Evolutionary conservation across 2,888 invertebrate genomes (phyloP).

Genomic region (Odontomyia ornata): DNA sequence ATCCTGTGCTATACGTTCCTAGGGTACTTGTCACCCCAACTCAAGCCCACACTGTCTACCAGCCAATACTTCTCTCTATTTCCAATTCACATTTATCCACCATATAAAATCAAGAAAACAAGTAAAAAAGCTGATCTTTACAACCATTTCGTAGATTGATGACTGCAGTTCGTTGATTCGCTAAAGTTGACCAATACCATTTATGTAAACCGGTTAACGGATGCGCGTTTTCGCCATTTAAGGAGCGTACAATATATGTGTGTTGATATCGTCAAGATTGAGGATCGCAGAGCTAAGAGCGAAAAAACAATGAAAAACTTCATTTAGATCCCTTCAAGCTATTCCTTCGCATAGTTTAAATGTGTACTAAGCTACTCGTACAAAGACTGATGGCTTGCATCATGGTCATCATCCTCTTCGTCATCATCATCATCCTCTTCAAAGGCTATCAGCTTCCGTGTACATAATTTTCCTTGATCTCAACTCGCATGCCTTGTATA

Average conservation of each 20-base stretch:
- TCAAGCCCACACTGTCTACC: too few species aligned
- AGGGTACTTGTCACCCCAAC: too few species aligned
- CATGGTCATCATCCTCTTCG: background rate
- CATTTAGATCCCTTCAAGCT: slow-evolving; percentile 7
- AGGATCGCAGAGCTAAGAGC: too few species aligned
- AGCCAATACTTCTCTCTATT: background rate
- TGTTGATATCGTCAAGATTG: too few species aligned
- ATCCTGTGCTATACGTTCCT: too few species aligned
- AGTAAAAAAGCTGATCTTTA: background rate
- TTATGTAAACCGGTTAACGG: slow-evolving; percentile 39
- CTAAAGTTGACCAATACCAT: slow-evolving; percentile 11
- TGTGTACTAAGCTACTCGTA: background rate
- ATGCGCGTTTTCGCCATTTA: slow-evolving; percentile 28
- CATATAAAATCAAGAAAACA: background rate
- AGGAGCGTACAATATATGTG: slow-evolving; percentile 7
- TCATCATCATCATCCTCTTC: slow-evolving; percentile 1
- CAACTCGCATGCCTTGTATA: background rate
- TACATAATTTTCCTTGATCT: slow-evolving; percentile 44
- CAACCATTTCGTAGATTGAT: slow-evolving; percentile 23
- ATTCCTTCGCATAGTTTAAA: background rate
- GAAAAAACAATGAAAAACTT: too few species aligned
- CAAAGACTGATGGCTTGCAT: too few species aligned
- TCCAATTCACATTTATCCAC: too few species aligned
- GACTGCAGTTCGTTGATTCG: slow-evolving; percentile 2
- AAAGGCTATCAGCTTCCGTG: slow-evolving; percentile 44